Evolutionary conservation across 2,113 vertebrate genomes (phyloP), one percentile per base, ranked within the genome.

Genomic region (Myotis brandtii): DNA sequence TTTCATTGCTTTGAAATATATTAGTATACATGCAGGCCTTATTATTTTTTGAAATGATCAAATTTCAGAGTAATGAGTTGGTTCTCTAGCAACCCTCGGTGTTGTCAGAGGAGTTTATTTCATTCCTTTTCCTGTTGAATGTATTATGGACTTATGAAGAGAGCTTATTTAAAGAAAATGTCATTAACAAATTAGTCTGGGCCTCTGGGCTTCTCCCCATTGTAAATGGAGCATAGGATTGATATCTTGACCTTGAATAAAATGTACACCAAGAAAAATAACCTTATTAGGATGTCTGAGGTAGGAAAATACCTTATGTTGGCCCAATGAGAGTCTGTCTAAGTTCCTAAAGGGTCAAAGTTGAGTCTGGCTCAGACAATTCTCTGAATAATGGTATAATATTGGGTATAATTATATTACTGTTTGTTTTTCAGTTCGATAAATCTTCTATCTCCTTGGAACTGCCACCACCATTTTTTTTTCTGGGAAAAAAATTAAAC

Each of bases 91-190:
- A 66, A 40, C 27, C 37, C 48, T 92, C 64, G 21, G 77, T 83
- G 75, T 79, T 85, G 14, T 85, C 75, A 30, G 95, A 34, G 72
- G 66, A 93, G 64, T 93, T 88, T 73, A 91, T 54, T 92, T 95
- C 76, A 52, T 79, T 32, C 43, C 56, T 46, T 84, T 90, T 50
- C 23, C 6, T 69, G 86, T 92, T 80, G 59, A 96, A 66, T 95
- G 54, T 86, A 59, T 94, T 92, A 64, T 79, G 27, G 50, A 48
- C 32, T 96, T 93, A 83, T 21, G 14, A 96, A 79, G 83, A 93
- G 54, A 91, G n/a, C 6, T 89, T 95, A 89, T 83, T 86, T 95
- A 86, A 92, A 95, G 64, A 80, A 93, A 96, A 87, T 92, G 48
- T 93, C 64, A 82, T 92, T 64, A 94, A 85, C 76, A 88, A 92